Evolutionary conservation across 2,797 vertebrate genomes (phyloP).

Genomic region (Catamblyrhynchus diadema): DNA sequence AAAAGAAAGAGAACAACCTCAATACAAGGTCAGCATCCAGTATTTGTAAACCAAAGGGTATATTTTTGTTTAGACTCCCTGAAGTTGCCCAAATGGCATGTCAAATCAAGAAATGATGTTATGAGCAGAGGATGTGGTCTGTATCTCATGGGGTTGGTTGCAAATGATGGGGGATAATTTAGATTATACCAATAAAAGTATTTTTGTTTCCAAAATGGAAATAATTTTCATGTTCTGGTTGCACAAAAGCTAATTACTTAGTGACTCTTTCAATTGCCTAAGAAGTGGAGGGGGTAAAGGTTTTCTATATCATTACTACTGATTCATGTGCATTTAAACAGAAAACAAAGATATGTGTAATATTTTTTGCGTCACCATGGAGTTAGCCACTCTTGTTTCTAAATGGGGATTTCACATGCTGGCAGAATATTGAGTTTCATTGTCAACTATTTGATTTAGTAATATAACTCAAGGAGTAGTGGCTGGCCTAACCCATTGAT

Average conservation of each 20-base stretch:
- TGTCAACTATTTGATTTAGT: not conserved
- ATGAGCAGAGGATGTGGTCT: not conserved
- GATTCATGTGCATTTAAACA: not conserved
- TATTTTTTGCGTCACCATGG: not conserved
- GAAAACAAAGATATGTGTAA: not conserved
- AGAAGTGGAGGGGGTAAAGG: not conserved
- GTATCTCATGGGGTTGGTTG: not conserved
- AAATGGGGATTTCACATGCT: not conserved
- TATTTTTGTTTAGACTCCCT: not conserved
- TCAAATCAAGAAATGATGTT: not conserved
- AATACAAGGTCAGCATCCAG: not conserved
- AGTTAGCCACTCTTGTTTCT: not conserved
- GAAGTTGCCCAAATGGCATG: not conserved
- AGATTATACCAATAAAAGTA: not conserved
- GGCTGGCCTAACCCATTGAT: not conserved
- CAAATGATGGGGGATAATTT: not conserved
- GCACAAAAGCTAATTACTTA: not conserved
- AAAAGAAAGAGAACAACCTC: not conserved
- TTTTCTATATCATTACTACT: not conserved
- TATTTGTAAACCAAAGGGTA: not conserved
- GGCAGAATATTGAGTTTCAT: not conserved
- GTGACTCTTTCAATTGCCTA: not conserved
- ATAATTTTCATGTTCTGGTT: not conserved
- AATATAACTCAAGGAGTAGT: not conserved
- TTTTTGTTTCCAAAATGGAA: not conserved